Conservation (phyloP, 2,797 vertebrate genomes). For the Setipinna tenuifilis region DNA sequence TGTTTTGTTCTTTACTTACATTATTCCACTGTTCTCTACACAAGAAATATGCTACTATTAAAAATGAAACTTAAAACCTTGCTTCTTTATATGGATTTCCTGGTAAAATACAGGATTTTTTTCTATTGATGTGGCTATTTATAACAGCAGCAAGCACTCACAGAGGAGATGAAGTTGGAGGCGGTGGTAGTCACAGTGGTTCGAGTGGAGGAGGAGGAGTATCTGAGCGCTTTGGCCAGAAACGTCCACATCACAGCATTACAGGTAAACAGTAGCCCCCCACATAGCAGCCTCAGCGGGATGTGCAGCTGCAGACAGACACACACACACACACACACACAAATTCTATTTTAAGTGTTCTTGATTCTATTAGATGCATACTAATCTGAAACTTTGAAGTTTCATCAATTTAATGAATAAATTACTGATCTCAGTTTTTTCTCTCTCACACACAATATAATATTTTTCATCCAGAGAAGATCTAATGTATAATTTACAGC, state of each 20-base stretch:
- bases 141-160: slow-evolving; percentile 69
- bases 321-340: slow-evolving; percentile 23
- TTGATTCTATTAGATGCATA: background rate
- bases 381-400: background rate
- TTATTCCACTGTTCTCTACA: background rate
- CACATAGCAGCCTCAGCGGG: slow-evolving; percentile 76
- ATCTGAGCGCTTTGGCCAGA: slow-evolving; percentile 89
- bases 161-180: slow-evolving; percentile 92
- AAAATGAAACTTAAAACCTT: too few species aligned
- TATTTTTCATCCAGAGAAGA: background rate
- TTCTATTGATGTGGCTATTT: background rate
- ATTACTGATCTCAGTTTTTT: background rate
- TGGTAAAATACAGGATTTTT: background rate
- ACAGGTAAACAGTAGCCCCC: slow-evolving; percentile 81
- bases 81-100: background rate
- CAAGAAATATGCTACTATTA: background rate
- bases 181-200: slow-evolving; percentile 90
- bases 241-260: slow-evolving; percentile 94
- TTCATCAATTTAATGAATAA: background rate
- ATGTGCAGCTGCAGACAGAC: slow-evolving; percentile 75
- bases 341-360: background rate
- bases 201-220: slow-evolving; percentile 87
- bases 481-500: background rate
- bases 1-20: background rate
- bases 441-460: background rate